phyloP scores from a whole-genome alignment of 2,888 invertebrate genomes.

The Harpagoxenus sublaevis region DNA sequence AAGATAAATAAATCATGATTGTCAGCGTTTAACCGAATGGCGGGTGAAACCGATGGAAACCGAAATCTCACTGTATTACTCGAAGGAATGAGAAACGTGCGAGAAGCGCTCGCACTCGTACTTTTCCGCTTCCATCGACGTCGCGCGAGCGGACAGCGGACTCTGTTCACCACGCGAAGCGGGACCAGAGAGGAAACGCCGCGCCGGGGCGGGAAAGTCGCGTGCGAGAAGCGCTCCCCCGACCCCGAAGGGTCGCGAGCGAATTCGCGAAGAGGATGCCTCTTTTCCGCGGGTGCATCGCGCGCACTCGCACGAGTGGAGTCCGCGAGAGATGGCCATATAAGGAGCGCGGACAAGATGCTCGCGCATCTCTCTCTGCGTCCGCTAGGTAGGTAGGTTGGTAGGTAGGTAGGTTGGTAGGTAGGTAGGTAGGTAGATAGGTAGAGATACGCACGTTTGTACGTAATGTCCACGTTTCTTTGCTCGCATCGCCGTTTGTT shows the following conservation, averaged over 20 bases:
- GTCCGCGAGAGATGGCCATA: constrained; percentile 83
- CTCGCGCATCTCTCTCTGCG: constrained; percentile 81
- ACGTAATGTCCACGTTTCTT: not conserved
- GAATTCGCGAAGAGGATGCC: constrained; percentile 81
- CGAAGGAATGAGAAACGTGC: not conserved
- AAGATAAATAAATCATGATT: not conserved
- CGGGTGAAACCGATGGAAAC: not conserved
- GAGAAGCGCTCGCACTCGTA: not conserved
- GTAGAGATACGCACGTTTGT: constrained; percentile 30
- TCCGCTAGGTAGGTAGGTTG: constrained; percentile 72
- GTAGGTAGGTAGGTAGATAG: constrained; percentile 58
- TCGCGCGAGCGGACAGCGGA: not conserved
- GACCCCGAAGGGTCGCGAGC: constrained; percentile 67
- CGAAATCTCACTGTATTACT: not conserved
- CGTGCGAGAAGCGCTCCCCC: not conserved
- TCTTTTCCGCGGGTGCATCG: constrained; percentile 73
- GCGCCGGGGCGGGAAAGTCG: constrained; percentile 21
- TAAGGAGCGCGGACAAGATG: constrained; percentile 84
- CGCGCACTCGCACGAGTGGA: constrained; percentile 70
- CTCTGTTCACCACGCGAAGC: not conserved
- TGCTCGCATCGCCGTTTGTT: not conserved
- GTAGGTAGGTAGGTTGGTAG: constrained; percentile 62
- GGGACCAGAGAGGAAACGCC: constrained; percentile 5
- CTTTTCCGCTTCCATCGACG: not conserved
- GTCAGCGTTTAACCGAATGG: no score